phyloP scores from a whole-genome alignment of 2,888 invertebrate genomes.

The Lottia gigantea region DNA sequence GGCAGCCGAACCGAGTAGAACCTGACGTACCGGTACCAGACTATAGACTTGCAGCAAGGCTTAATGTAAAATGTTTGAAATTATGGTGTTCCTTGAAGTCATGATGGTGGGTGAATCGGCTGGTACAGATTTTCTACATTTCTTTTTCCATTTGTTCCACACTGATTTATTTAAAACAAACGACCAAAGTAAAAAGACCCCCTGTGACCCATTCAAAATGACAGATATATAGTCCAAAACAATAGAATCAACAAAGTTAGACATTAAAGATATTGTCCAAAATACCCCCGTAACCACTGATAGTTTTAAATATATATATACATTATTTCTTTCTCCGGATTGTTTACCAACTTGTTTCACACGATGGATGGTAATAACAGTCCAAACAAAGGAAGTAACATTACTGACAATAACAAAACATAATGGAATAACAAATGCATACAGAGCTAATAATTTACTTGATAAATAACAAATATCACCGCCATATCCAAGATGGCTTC shows the following conservation, averaged over 20 bases:
- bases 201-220: slow-evolving; percentile 40
- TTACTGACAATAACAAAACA: slow-evolving; percentile 37
- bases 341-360: slow-evolving; percentile 13
- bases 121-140: too few species aligned
- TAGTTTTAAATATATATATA: slow-evolving; percentile 39
- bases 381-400: slow-evolving; percentile 35
- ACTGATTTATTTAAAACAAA: slow-evolving; percentile 39
- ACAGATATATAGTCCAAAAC: slow-evolving; percentile 36
- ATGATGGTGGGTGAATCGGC: too few species aligned
- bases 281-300: slow-evolving; percentile 43
- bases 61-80: too few species aligned
- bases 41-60: too few species aligned
- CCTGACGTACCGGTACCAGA: too few species aligned
- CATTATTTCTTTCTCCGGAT: slow-evolving; percentile 26
- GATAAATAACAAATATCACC: slow-evolving; percentile 31
- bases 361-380: slow-evolving; percentile 32
- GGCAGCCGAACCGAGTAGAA: too few species aligned
- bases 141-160: background rate
- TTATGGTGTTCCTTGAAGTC: too few species aligned
- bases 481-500: too few species aligned
- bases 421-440: slow-evolving; percentile 43
- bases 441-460: slow-evolving; percentile 21
- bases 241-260: slow-evolving; percentile 28
- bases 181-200: slow-evolving; percentile 41
- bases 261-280: slow-evolving; percentile 42